These are phyloP conservation scores for Phymatocera aterrima DNA, from an alignment of 2,888 invertebrate genomes.

Conservation along the genomic window DNA sequence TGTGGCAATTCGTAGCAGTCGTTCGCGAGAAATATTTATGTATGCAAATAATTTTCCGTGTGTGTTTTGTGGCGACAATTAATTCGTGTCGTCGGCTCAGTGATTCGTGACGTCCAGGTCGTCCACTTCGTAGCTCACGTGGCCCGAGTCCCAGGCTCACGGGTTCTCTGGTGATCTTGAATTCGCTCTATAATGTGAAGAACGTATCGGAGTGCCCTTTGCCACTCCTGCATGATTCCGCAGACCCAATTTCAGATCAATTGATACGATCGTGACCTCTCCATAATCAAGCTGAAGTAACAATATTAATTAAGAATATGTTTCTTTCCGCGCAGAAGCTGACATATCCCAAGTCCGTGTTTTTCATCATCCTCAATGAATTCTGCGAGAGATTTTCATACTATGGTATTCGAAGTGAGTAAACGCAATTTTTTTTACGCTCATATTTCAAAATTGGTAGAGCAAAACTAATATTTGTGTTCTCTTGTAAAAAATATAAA, in stretches of 20 bases:
- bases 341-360: slow-evolving; percentile 91
- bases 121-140: too few species aligned
- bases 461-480: too few species aligned
- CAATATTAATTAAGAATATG: background rate
- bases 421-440: slow-evolving; percentile 6
- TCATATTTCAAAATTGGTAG: background rate
- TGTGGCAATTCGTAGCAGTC: too few species aligned
- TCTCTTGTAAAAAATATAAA: background rate
- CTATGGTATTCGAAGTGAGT: slow-evolving; percentile 97
- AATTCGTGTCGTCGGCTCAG: too few species aligned
- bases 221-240: background rate
- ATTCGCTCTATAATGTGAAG: background rate
- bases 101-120: too few species aligned
- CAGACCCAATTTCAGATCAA: background rate
- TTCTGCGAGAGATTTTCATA: slow-evolving; percentile 98
- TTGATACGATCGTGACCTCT: background rate
- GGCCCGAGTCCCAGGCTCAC: too few species aligned
- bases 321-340: slow-evolving; percentile 78
- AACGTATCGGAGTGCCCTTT: background rate
- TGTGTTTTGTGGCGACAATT: too few species aligned
- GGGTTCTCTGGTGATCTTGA: too few species aligned
- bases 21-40: too few species aligned
- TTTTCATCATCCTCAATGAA: slow-evolving; percentile 97
- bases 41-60: too few species aligned
- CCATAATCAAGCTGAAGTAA: background rate